Evolutionary conservation across 2,113 vertebrate genomes (phyloP), one percentile per base, ranked within the genome.

Genomic region (Bujurquina vittata): DNA sequence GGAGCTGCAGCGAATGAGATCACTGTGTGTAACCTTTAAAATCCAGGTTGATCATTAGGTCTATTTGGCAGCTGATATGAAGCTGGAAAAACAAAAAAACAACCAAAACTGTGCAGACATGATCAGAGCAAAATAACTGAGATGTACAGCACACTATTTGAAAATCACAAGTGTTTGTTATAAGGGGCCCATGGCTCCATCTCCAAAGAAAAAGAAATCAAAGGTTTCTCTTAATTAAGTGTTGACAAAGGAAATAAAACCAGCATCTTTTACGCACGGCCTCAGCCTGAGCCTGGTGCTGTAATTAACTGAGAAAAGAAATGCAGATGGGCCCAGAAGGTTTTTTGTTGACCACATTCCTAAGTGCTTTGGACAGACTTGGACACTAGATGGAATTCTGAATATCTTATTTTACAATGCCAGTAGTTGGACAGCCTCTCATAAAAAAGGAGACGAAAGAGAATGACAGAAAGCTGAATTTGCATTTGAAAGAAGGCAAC

Each of bases 231-330:
- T 77, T n/a, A 57, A 62, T 82, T n/a, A 18, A 80, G 56, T 62
- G 56, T 67, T 6, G 15, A 89, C 84, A 91, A 90, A 90, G 62
- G 79, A 73, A 35, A 46, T 57, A 57, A 76, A 84, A 77, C 26
- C 86, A 17, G 85, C 56, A 86, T 83, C 81, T 85, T 77, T 88
- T 75, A 89, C 57, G 7, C 56, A 2, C 63, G 65, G 79, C 73
- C 83, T 60, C 77, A 20, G 74, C 72, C 79, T 75, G 79, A 60
- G 76, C 60, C 83, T 3, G 56, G 26, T 31, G 69, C 79, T 81
- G 84, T 89, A 93, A 94, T 94, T 89, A 89, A 67, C 57, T 35
- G 40, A 84, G 87, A 94, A 91, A 90, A 89, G 89, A 92, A 94
- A 93, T 91, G 89, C 86, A 93, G 89, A 93, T 91, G 5, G 49